Percentiles rank a stretch among this genome's conserved stretches.
Evolutionary conservation across 2,113 vertebrate genomes (phyloP).

Genomic region (Boleophthalmus pectinirostris): DNA sequence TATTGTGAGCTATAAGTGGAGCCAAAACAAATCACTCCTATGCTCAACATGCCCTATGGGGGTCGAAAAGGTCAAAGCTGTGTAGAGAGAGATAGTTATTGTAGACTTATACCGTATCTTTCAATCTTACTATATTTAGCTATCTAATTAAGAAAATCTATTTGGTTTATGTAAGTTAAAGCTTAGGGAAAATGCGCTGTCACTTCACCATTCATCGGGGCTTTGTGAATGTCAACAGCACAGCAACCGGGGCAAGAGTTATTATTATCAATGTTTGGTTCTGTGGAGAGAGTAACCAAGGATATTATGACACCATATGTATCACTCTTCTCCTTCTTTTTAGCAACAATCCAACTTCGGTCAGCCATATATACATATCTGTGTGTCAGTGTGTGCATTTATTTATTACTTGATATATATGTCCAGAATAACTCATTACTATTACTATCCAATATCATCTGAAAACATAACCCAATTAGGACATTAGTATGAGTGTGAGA

Average conservation of each 20-base stretch:
- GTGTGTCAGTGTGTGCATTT: too few relatives aligned
- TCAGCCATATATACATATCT: too few relatives aligned
- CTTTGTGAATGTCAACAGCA: slow-evolving; percentile 60
- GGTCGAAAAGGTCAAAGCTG: slow-evolving; percentile 61
- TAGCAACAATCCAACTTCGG: too few relatives aligned
- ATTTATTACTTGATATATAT: too few relatives aligned
- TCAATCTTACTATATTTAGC: not conserved
- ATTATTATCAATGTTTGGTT: slow-evolving; percentile 72
- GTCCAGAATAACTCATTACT: not conserved
- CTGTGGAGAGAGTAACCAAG: slow-evolving; percentile 56
- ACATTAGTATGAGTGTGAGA: slow-evolving; percentile 28
- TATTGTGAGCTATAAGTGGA: slow-evolving; percentile 59
- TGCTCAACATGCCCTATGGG: slow-evolving; percentile 47
- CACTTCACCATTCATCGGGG: slow-evolving; percentile 31
- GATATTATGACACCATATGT: slow-evolving; percentile 34
- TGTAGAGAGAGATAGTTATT: not conserved
- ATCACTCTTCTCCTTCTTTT: too few relatives aligned
- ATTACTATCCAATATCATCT: not conserved
- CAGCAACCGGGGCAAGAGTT: slow-evolving; percentile 67
- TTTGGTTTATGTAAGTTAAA: not conserved
- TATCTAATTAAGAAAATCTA: slow-evolving; percentile 14
- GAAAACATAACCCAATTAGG: slow-evolving; percentile 7
- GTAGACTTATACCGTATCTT: slow-evolving; percentile 6
- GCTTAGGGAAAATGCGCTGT: slow-evolving; percentile 1
- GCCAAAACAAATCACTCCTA: slow-evolving; percentile 50